Evolutionary conservation across 1,140 invertebrate genomes (phyloP).

Genomic region (Stegodyphus dumicola): DNA sequence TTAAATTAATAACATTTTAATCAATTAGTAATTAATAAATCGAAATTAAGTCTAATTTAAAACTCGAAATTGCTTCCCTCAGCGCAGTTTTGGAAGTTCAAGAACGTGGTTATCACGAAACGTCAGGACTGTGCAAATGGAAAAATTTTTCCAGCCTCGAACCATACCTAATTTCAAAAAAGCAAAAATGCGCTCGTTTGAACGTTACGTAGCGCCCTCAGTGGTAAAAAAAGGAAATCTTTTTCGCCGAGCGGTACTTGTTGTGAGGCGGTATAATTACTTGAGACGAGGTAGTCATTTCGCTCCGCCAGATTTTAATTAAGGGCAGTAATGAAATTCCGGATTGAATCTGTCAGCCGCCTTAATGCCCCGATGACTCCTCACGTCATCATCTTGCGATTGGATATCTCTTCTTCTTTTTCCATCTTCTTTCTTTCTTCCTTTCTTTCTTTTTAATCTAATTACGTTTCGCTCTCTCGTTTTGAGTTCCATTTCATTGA

Average conservation of each 20-base stretch:
- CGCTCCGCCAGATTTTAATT: conserved; percentile 56
- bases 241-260: conserved; percentile 12
- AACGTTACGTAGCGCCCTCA: no score
- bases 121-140: no score
- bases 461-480: conserved; percentile 18
- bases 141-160: no score
- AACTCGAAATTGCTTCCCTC: not conserved
- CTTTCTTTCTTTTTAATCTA: conserved; percentile 30
- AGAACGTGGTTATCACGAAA: no score
- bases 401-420: conserved; percentile 15
- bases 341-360: conserved; percentile 49
- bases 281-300: conserved; percentile 37
- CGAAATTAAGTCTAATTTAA: not conserved
- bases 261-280: conserved; percentile 41
- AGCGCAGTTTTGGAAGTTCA: no score
- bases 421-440: conserved; percentile 3
- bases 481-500: not conserved
- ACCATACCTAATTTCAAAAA: no score
- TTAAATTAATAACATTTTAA: not conserved
- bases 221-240: not conserved
- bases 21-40: not conserved
- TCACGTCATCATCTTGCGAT: conserved; percentile 41
- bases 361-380: conserved; percentile 45
- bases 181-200: no score
- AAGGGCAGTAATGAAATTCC: conserved; percentile 49